Evolutionary conservation across 2,888 invertebrate species (phyloP).

Genomic region (Steinernema hermaphroditum): DNA sequence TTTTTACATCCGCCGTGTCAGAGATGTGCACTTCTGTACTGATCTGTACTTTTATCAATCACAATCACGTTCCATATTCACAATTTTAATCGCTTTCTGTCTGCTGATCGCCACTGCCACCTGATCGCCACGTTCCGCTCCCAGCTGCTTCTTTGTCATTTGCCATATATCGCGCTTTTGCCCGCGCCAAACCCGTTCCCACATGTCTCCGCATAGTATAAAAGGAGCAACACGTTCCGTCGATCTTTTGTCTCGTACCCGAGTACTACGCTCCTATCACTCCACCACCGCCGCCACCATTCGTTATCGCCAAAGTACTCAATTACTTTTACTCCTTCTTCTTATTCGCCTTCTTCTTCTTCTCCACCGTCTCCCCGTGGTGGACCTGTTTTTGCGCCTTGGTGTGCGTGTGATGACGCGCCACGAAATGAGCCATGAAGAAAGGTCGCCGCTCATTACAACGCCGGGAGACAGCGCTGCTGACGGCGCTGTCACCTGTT

Average conservation of each 20-base stretch:
- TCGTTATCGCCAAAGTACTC: neutral
- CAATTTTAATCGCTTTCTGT: no score
- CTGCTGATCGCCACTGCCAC: no score
- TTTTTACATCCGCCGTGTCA: no score
- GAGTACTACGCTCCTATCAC: no score
- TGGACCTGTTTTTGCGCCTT: slow-evolving; percentile 20
- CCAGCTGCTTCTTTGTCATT: neutral
- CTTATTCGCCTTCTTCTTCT: no score
- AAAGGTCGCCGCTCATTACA: slow-evolving; percentile 26
- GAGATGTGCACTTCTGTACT: no score
- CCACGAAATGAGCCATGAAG: slow-evolving; percentile 28
- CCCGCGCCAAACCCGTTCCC: neutral
- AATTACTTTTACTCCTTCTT: neutral
- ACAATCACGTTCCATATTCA: no score
- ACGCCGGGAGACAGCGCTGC: neutral
- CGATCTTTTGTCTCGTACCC: no score
- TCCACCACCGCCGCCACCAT: no score
- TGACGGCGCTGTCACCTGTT: slow-evolving; percentile 12
- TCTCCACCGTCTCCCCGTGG: no score
- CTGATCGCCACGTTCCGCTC: no score
- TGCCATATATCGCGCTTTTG: neutral
- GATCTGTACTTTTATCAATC: no score
- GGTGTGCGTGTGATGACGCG: neutral
- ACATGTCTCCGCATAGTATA: neutral
- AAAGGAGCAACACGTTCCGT: neutral